phyloP scores from a whole-genome alignment of 2,888 invertebrate genomes.

The Drosophila quasianomalipes region DNA sequence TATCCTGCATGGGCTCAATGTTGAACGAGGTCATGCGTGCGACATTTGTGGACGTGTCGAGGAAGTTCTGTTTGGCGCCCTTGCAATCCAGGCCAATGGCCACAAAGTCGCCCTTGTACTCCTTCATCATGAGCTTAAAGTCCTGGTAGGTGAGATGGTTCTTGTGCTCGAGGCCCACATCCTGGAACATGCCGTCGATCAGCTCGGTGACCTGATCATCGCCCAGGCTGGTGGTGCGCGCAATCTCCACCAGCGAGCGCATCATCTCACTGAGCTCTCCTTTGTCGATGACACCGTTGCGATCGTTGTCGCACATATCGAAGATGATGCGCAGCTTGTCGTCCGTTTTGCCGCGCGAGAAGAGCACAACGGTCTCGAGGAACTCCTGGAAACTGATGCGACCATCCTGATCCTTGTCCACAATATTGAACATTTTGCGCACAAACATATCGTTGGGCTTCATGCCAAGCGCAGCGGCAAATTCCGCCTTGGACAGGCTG shows the following conservation, averaged over 20 bases:
- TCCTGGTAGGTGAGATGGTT: constrained; percentile 95
- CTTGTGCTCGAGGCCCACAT: constrained; percentile 95
- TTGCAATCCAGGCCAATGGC: constrained; percentile 97
- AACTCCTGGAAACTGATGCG: constrained; percentile 98
- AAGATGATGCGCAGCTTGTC: constrained; percentile 97
- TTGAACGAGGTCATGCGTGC: constrained; percentile 98
- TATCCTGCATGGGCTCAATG: constrained; percentile 92
- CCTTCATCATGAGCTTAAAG: constrained; percentile 98
- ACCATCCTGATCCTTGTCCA: constrained; percentile 97
- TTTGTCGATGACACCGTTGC: constrained; percentile 97
- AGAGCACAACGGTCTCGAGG: constrained; percentile 95
- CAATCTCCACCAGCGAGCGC: constrained; percentile 96
- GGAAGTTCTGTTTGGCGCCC: constrained; percentile 97
- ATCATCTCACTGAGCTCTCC: constrained; percentile 97
- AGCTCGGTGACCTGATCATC: constrained; percentile 96
- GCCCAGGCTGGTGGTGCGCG: constrained; percentile 94
- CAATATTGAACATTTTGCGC: constrained; percentile 98
- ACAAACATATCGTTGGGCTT: constrained; percentile 97
- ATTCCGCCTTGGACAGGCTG: constrained; percentile 95
- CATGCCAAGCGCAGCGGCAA: constrained; percentile 98
- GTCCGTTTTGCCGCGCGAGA: constrained; percentile 96
- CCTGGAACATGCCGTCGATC: constrained; percentile 97
- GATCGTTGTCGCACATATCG: constrained; percentile 98
- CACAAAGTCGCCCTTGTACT: constrained; percentile 97
- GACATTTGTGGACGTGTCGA: constrained; percentile 97